Conservation (phyloP, 2,888 invertebrate species). For the Rhabditoides inermis region DNA sequence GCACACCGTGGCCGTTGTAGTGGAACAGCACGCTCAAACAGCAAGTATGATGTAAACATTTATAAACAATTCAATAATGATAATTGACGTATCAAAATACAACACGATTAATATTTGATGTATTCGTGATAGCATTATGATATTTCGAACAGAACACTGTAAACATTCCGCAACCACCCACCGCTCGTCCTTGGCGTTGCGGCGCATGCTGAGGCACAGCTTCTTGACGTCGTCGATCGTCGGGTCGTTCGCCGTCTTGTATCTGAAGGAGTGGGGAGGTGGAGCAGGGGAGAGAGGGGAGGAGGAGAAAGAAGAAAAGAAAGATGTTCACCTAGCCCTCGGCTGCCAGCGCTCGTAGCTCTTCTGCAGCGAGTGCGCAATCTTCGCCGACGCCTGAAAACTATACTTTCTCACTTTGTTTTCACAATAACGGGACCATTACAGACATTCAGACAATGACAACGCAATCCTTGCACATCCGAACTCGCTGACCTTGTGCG, state of each 20-base stretch:
- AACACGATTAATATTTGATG: too few species aligned
- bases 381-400: constrained; percentile 84
- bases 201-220: constrained; percentile 79
- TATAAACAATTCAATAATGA: too few species aligned
- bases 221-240: constrained; percentile 96
- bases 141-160: too few species aligned
- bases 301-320: background rate
- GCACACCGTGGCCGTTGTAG: constrained; percentile 98
- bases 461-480: too few species aligned
- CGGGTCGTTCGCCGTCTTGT: constrained; percentile 92
- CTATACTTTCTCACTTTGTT: too few species aligned
- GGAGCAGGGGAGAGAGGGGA: background rate
- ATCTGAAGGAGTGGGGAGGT: constrained; percentile 59
- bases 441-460: too few species aligned
- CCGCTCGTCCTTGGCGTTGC: constrained; percentile 79
- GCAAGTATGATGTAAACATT: too few species aligned
- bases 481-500: too few species aligned
- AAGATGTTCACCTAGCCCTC: constrained; percentile 65
- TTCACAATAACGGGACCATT: too few species aligned
- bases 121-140: too few species aligned
- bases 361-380: constrained; percentile 80
- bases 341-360: constrained; percentile 99
- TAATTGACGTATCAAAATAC: too few species aligned
- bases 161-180: too few species aligned
- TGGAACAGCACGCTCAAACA: constrained; percentile 86